A percentile compares a stretch with the other conserved stretches of the same genome.
phyloP scores from a whole-genome alignment of 2,888 invertebrate genomes.

The Arctia plantaginis region DNA sequence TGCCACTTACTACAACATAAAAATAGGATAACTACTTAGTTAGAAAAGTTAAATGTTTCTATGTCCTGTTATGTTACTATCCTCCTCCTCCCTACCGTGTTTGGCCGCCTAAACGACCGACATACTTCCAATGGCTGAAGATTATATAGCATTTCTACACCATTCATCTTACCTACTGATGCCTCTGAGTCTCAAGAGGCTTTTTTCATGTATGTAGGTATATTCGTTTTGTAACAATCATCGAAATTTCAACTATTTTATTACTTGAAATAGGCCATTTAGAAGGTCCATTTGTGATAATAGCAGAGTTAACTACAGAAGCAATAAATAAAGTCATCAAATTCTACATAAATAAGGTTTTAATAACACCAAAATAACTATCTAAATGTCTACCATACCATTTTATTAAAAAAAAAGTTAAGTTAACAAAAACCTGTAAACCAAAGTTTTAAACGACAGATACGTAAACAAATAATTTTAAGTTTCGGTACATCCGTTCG shows the following conservation, averaged over 20 bases:
- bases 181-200: not conserved
- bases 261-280: not conserved
- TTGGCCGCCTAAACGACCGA: conserved; percentile 28
- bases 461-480: not conserved
- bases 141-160: conserved; percentile 19
- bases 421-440: not conserved
- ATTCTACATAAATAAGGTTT: not conserved
- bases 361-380: not conserved
- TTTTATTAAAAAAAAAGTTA: no score
- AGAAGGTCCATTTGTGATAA: not conserved
- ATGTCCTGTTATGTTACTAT: no score
- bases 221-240: not conserved
- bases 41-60: not conserved
- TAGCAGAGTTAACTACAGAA: not conserved
- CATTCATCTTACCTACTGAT: conserved; percentile 22
- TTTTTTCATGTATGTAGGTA: no score
- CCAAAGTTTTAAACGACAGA: not conserved
- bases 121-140: conserved; percentile 42
- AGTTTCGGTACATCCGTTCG: not conserved
- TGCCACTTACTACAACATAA: not conserved
- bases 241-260: not conserved
- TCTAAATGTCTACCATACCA: not conserved
- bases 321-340: not conserved
- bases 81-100: conserved; percentile 15
- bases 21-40: not conserved